These are phyloP conservation scores for Ceratitis capitata DNA, from an alignment of 1,140 invertebrate genomes.

Conservation along the genomic window DNA sequence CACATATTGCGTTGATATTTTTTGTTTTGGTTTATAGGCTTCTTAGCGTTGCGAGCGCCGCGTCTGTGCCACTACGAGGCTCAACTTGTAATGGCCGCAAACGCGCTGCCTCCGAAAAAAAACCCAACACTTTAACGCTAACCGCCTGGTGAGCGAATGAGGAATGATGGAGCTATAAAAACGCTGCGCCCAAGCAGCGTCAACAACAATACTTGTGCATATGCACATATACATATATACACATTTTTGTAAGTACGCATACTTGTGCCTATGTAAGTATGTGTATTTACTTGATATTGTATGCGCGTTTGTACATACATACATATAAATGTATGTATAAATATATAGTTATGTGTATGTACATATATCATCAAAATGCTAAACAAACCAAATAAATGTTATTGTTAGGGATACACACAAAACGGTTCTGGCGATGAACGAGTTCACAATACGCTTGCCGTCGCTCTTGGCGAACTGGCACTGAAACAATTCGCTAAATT, in stretches of 20 bases:
- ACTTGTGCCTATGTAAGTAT: not conserved
- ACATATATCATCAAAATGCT: not conserved
- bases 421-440: not conserved
- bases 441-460: not conserved
- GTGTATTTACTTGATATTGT: too few relatives aligned
- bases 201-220: not conserved
- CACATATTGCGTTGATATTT: too few relatives aligned
- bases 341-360: not conserved
- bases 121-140: not conserved
- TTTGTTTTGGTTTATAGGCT: too few relatives aligned
- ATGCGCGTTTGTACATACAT: too few relatives aligned
- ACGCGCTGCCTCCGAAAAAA: not conserved
- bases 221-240: not conserved
- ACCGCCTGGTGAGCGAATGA: not conserved
- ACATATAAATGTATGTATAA: not conserved
- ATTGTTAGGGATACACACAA: not conserved
- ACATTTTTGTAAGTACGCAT: not conserved
- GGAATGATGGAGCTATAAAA: not conserved
- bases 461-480: not conserved
- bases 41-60: conserved; percentile 42
- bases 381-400: not conserved
- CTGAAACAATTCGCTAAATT: not conserved
- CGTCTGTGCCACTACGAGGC: conserved; percentile 55
- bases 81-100: conserved; percentile 50
- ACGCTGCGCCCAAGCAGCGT: not conserved